phyloP scores from a whole-genome alignment of 2,113 vertebrate genomes.

The Natator depressus region DNA sequence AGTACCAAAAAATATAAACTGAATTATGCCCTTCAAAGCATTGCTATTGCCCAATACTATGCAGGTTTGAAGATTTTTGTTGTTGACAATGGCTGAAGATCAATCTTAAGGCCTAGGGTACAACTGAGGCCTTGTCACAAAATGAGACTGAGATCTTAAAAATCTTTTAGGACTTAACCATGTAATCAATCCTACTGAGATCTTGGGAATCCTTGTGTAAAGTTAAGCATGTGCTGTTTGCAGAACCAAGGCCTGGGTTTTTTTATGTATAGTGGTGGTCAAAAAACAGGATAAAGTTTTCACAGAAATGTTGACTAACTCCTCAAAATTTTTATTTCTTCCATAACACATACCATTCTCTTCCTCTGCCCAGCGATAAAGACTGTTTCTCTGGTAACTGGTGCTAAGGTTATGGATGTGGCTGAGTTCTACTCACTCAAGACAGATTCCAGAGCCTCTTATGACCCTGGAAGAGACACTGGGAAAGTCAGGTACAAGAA shows the following conservation, averaged over 20 bases:
- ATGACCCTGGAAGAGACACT: not conserved
- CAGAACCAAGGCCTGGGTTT: not conserved
- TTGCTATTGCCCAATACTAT: not conserved
- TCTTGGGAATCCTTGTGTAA: not conserved
- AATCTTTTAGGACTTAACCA: not conserved
- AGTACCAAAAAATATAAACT: not conserved
- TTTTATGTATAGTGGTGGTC: not conserved
- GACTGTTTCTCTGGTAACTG: not conserved
- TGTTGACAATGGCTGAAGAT: not conserved
- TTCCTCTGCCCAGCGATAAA: not conserved
- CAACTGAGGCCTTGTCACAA: not conserved
- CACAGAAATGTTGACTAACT: not conserved
- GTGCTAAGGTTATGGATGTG: not conserved
- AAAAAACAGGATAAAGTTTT: not conserved
- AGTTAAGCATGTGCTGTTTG: not conserved
- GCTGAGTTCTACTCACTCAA: constrained; percentile 9
- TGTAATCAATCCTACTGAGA: not conserved
- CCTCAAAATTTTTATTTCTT: constrained; percentile 5
- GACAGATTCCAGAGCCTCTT: not conserved
- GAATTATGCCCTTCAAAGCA: not conserved
- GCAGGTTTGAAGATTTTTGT: not conserved
- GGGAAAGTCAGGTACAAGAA: not conserved
- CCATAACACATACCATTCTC: not conserved
- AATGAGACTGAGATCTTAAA: not conserved
- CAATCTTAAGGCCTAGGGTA: not conserved